These are phyloP conservation scores for Calephelis virginiensis DNA, from an alignment of 1,140 invertebrate species.

Conservation along the genomic window DNA sequence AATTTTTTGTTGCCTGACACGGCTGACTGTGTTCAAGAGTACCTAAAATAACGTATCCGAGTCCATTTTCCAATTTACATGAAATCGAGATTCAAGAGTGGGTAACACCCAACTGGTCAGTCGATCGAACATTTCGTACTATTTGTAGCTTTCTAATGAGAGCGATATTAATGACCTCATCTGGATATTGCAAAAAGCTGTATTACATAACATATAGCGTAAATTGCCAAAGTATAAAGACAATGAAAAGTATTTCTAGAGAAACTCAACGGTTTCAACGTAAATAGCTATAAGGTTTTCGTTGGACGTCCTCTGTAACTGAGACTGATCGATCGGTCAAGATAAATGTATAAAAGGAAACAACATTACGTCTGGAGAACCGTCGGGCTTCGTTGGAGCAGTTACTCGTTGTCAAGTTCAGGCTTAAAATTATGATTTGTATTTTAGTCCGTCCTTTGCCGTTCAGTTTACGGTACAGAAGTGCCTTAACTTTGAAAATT, in stretches of 20 bases:
- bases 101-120: no score
- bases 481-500: neutral
- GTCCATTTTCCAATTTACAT: no score
- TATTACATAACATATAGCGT: no score
- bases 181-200: no score
- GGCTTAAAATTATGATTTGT: slow-evolving; percentile 47
- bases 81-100: no score
- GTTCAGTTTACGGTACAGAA: slow-evolving; percentile 31
- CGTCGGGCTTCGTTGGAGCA: slow-evolving; percentile 29
- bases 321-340: slow-evolving; percentile 10
- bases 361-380: slow-evolving; percentile 33
- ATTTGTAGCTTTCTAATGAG: no score
- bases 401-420: slow-evolving; percentile 61
- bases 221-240: no score
- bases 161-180: no score
- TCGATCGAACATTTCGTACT: no score
- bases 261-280: neutral
- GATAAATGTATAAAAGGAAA: slow-evolving; percentile 31
- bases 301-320: neutral
- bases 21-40: no score
- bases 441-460: slow-evolving; percentile 42
- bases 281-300: neutral
- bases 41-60: no score
- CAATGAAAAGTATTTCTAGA: neutral
- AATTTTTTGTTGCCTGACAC: no score